Percentiles rank a stretch among this genome's conserved stretches.
phyloP scores from a whole-genome alignment of 2,888 invertebrate genomes.

The Drosophila colorata region DNA sequence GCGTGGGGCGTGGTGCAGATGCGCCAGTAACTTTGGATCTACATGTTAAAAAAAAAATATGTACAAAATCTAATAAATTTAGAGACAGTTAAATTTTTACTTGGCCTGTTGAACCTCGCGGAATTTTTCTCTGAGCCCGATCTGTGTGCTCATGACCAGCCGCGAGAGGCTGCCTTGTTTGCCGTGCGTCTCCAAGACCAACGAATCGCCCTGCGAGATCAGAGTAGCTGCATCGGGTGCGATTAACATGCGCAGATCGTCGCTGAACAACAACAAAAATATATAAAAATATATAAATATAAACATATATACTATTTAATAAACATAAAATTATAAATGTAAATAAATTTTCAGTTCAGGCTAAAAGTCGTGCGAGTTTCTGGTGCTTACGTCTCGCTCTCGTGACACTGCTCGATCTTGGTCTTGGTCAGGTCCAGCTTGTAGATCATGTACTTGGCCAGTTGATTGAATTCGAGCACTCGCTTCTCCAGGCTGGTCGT shows the following conservation, averaged over 20 bases:
- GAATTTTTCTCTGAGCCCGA: constrained; percentile 84
- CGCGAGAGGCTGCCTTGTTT: constrained; percentile 83
- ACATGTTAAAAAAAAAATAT: too few relatives aligned
- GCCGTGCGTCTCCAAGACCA: constrained; percentile 89
- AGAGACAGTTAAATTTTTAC: constrained; percentile 66
- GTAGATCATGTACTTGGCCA: constrained; percentile 84
- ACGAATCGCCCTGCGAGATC: constrained; percentile 91
- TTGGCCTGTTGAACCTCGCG: constrained; percentile 84
- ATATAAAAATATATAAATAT: too few relatives aligned
- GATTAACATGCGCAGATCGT: constrained; percentile 85
- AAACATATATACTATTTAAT: too few relatives aligned
- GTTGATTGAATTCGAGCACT: constrained; percentile 84
- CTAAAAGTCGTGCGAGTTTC: accelerated
- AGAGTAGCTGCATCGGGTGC: constrained; percentile 92
- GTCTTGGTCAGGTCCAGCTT: constrained; percentile 83
- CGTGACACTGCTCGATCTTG: constrained; percentile 82
- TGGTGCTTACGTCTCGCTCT: constrained; percentile 80
- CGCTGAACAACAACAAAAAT: too few relatives aligned
- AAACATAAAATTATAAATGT: too few relatives aligned
- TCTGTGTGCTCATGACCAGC: constrained; percentile 84
- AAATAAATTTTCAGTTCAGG: not conserved
- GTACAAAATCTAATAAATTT: too few relatives aligned
- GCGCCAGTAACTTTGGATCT: constrained; percentile 67
- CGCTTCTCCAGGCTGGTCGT: constrained; percentile 80
- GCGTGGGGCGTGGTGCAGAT: constrained; percentile 51